phyloP scores from a whole-genome alignment of 2,888 invertebrate species.

The Gari tellinella region DNA sequence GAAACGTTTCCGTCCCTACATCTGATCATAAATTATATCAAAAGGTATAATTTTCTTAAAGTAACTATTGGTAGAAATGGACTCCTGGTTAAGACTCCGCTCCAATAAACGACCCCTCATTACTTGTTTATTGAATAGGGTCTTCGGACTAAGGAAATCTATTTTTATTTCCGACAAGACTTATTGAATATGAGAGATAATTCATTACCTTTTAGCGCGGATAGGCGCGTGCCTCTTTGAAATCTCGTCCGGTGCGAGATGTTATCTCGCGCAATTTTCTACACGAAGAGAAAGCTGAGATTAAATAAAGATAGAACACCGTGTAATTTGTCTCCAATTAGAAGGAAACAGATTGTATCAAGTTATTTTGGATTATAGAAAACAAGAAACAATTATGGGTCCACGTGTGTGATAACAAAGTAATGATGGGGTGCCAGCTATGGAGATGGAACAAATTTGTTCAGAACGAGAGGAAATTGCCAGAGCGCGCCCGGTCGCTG shows the following conservation, averaged over 20 bases:
- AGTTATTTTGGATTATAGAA: slow-evolving; percentile 47
- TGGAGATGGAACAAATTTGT: no score
- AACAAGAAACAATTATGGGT: slow-evolving; percentile 53
- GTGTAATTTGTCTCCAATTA: slow-evolving; percentile 63
- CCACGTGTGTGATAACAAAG: slow-evolving; percentile 48
- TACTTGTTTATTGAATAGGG: slow-evolving; percentile 16
- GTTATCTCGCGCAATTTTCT: slow-evolving; percentile 54
- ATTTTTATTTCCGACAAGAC: slow-evolving; percentile 6
- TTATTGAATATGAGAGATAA: slow-evolving; percentile 36
- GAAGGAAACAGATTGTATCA: slow-evolving; percentile 54
- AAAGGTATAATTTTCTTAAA: no score
- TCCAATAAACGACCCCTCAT: slow-evolving; percentile 8
- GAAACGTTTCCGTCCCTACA: no score
- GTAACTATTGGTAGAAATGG: no score
- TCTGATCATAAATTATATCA: no score
- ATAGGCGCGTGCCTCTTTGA: slow-evolving; percentile 59
- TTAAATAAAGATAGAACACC: slow-evolving; percentile 53
- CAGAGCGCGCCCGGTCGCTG: no score
- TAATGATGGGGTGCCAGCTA: slow-evolving; percentile 41
- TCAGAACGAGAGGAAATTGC: no score
- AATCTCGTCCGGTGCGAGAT: slow-evolving; percentile 59
- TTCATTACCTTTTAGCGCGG: slow-evolving; percentile 53
- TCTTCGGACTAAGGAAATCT: slow-evolving; percentile 18
- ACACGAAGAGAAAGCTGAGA: slow-evolving; percentile 38
- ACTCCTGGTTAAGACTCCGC: no score